Percentiles rank a stretch among this genome's conserved stretches.
Conservation (phyloP, 1,140 invertebrate species). For the Papilio aristodemus region DNA sequence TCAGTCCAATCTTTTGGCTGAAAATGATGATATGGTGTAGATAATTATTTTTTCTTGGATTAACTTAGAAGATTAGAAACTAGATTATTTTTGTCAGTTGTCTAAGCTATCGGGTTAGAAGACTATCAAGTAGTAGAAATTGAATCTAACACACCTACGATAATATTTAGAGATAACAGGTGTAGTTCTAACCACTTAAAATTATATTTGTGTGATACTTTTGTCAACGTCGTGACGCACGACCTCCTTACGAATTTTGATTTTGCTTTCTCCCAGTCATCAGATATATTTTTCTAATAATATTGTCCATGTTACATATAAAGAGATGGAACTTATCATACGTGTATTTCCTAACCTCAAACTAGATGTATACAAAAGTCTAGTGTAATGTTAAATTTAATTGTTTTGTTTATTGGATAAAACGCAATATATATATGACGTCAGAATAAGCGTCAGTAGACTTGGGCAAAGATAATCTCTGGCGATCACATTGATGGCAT, state of each 20-base stretch:
- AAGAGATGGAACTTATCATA: neutral
- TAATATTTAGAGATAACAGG: slow-evolving; percentile 11
- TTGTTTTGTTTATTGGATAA: neutral
- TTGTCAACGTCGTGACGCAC: slow-evolving; percentile 1
- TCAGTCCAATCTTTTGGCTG: neutral
- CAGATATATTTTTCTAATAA: neutral
- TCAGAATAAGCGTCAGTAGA: too few relatives aligned
- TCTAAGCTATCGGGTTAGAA: neutral
- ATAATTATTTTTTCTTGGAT: neutral
- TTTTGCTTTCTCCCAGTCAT: neutral
- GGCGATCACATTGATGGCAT: too few relatives aligned
- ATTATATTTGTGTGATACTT: slow-evolving; percentile 6
- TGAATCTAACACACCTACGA: neutral
- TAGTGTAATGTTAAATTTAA: neutral
- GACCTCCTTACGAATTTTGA: slow-evolving; percentile 6
- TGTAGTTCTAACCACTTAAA: slow-evolving; percentile 1
- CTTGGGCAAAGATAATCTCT: too few relatives aligned
- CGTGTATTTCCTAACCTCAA: neutral
- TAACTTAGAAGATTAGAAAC: neutral
- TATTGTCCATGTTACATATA: slow-evolving; percentile 4
- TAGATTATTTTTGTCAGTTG: neutral
- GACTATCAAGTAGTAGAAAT: neutral
- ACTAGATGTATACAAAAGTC: neutral
- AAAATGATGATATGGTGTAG: neutral
- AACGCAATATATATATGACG: too few relatives aligned